A percentile compares a stretch with the other conserved stretches of the same genome.
Evolutionary conservation across 2,113 vertebrate species (phyloP).

Genomic region (Halichoeres trimaculatus): DNA sequence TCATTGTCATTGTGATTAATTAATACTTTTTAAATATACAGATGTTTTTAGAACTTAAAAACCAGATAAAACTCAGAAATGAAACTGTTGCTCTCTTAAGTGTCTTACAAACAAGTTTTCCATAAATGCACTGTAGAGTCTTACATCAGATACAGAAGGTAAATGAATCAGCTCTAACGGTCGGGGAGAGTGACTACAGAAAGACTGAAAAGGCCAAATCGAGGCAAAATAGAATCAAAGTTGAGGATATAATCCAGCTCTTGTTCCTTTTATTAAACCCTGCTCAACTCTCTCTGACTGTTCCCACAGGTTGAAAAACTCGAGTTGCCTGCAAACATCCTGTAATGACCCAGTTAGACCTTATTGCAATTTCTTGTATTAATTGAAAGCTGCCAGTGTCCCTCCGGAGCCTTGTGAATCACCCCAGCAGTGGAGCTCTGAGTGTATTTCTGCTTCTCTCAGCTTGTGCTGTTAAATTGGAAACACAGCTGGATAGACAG

Average conservation of each 20-base stretch:
- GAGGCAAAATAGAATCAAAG: not conserved
- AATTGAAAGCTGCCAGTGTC: slow-evolving; percentile 49
- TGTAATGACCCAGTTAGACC: slow-evolving; percentile 29
- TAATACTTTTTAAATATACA: too few relatives aligned
- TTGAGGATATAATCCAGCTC: not conserved
- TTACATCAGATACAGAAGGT: not conserved
- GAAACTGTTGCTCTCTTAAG: not conserved
- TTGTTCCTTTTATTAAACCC: not conserved
- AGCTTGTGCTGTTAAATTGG: slow-evolving; percentile 24
- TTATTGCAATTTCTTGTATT: slow-evolving; percentile 40
- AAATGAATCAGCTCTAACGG: not conserved
- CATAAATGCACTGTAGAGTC: not conserved
- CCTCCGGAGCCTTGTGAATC: slow-evolving; percentile 49
- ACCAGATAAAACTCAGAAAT: too few relatives aligned
- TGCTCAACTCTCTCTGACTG: slow-evolving; percentile 12
- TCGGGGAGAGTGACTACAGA: not conserved
- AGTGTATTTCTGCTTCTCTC: slow-evolving; percentile 24
- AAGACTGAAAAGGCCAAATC: not conserved
- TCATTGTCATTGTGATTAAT: too few relatives aligned
- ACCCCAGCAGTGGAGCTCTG: slow-evolving; percentile 8
- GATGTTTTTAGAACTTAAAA: too few relatives aligned
- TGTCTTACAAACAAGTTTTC: not conserved
- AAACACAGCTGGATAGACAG: slow-evolving; percentile 21
- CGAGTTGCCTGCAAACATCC: slow-evolving; percentile 17
- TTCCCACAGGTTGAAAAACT: slow-evolving; percentile 11